Evolutionary conservation across 2,797 vertebrate species (phyloP), one percentile per base, ranked within the genome.

Genomic region (Protonibea diacanthus): DNA sequence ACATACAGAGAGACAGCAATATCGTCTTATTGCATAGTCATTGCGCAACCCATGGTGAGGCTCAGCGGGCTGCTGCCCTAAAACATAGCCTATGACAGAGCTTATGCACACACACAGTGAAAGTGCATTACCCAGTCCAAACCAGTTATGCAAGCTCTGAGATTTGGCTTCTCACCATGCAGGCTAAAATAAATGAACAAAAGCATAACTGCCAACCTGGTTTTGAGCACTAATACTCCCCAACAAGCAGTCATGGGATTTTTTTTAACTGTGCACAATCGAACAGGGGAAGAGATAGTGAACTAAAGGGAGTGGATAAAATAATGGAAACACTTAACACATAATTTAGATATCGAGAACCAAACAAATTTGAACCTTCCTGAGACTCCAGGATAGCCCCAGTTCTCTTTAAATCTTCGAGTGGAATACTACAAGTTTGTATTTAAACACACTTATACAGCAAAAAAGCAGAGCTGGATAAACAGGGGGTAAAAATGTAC

Each of bases 71-170:
- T n/a, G n/a, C n/a, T n/a, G n/a, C n/a, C n/a, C 5, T 52, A 25
- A 27, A 66, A 45, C 0, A 1, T 12, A 51, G 10, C 38, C 20
- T 59, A 51, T 23, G 4, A 18, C 25, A 52, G 6, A 68, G 60
- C 18, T 68, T n/a, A 40, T 13, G 9, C 17, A 58, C 56, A 20
- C 40, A 60, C 56, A 49, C 8, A 51, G 0, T 23, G 3, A 57
- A 64, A 77, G 55, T 1, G 42, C 17, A 25, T 55, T 55, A 66
- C 69, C 81, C 59, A 21, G 83, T 52, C 27, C 18, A 66, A 84
- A 79, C 84, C 82, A 78, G 84, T 74, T 88, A 67, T 59, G 20
- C 65, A 66, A 81, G 65, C 71, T 61, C 18, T 58, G 58, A 81
- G 59, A 71, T 82, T 84, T 86, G 45, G 45, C 42, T 12, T 65